phyloP scores from a whole-genome alignment of 2,888 invertebrate species.

The Parochlus steinenii region DNA sequence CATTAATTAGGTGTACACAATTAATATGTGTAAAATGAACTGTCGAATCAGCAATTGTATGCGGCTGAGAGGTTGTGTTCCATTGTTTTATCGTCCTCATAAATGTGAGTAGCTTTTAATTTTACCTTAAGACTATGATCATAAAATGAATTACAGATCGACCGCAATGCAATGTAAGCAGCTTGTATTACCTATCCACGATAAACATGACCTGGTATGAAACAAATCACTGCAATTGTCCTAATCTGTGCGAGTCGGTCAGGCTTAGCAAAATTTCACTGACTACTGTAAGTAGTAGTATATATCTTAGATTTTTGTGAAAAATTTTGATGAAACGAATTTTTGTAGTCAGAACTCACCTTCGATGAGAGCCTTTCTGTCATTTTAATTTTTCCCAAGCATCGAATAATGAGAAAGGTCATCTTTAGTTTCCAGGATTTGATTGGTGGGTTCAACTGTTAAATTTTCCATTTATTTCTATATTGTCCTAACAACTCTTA shows the following conservation, averaged over 20 bases:
- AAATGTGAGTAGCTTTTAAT: not conserved
- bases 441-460: constrained; percentile 11
- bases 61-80: constrained; percentile 22
- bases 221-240: constrained; percentile 3
- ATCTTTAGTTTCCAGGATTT: constrained; percentile 13
- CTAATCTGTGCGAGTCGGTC: constrained; percentile 3
- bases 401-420: constrained; percentile 8
- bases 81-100: constrained; percentile 23
- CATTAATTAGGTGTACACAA: constrained; percentile 20
- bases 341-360: too few species aligned
- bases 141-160: too few species aligned
- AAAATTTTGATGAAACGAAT: too few species aligned
- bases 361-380: too few species aligned
- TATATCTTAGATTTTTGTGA: too few species aligned
- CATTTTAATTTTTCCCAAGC: too few species aligned
- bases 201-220: too few species aligned
- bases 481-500: too few species aligned
- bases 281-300: too few species aligned
- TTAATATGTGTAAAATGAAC: constrained; percentile 23
- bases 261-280: constrained; percentile 4
- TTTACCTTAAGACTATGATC: too few species aligned
- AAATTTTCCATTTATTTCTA: too few species aligned
- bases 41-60: constrained; percentile 24
- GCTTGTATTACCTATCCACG: constrained; percentile 1
- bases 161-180: constrained; percentile 2